Conservation (phyloP, 2,113 vertebrate species). For the Prinia subflava region DNA sequence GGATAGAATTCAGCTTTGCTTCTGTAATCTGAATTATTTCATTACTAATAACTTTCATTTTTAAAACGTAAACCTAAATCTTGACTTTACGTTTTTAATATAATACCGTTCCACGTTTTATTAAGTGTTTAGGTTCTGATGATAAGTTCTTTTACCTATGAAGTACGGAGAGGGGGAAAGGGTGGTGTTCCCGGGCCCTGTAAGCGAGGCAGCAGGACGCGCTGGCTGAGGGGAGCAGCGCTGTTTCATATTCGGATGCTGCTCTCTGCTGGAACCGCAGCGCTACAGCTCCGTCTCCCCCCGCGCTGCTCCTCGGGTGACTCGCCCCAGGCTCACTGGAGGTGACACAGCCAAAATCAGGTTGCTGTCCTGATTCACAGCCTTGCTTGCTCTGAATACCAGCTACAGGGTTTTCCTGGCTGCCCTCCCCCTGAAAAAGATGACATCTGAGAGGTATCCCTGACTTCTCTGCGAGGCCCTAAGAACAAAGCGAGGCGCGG, state of each 20-base stretch:
- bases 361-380: neutral
- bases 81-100: neutral
- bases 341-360: neutral
- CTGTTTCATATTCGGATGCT: neutral
- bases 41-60: neutral
- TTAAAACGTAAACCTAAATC: neutral
- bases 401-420: neutral
- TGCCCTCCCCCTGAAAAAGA: neutral
- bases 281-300: neutral
- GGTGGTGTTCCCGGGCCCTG: neutral
- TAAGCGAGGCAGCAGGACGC: neutral
- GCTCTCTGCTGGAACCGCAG: slow-evolving; percentile 41
- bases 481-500: neutral
- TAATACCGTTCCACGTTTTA: neutral
- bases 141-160: neutral
- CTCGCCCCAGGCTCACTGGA: neutral
- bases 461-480: neutral
- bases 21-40: neutral
- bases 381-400: neutral
- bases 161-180: neutral
- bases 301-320: fast-evolving
- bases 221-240: fast-evolving
- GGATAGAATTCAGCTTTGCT: neutral
- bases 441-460: neutral
- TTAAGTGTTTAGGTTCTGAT: neutral